Conservation (phyloP, 1,140 invertebrate genomes). For the Mactra quadrangularis region DNA sequence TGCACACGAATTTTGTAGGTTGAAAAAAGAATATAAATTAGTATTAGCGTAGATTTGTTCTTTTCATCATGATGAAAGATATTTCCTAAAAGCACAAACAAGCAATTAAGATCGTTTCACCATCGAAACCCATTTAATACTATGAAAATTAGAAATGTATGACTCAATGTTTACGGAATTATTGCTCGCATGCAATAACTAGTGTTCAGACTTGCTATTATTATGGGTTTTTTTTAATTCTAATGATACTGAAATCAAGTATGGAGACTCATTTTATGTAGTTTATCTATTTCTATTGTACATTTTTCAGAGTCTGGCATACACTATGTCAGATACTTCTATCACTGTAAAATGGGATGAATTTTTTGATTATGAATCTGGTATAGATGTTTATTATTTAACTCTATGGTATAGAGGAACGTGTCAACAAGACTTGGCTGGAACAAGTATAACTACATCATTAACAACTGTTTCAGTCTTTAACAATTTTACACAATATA, state of each 20-base stretch:
- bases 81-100: not conserved
- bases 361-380: conserved; percentile 69
- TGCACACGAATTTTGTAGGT: not conserved
- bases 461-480: conserved; percentile 44
- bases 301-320: conserved; percentile 64
- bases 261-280: no score
- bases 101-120: not conserved
- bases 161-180: no score
- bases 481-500: conserved; percentile 62
- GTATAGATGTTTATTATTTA: conserved; percentile 57
- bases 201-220: no score
- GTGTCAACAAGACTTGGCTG: conserved; percentile 47
- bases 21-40: not conserved
- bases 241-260: no score
- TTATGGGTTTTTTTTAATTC: no score
- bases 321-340: conserved; percentile 37
- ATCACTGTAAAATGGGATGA: conserved; percentile 67
- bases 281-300: conserved; percentile 14
- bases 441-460: not conserved
- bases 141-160: no score
- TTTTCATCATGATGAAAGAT: not conserved
- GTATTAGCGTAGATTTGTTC: not conserved
- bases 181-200: no score
- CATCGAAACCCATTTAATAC: no score
- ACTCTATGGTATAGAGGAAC: conserved; percentile 57